Conservation (phyloP, 1,140 invertebrate genomes). For the Anthonomus grandis region DNA sequence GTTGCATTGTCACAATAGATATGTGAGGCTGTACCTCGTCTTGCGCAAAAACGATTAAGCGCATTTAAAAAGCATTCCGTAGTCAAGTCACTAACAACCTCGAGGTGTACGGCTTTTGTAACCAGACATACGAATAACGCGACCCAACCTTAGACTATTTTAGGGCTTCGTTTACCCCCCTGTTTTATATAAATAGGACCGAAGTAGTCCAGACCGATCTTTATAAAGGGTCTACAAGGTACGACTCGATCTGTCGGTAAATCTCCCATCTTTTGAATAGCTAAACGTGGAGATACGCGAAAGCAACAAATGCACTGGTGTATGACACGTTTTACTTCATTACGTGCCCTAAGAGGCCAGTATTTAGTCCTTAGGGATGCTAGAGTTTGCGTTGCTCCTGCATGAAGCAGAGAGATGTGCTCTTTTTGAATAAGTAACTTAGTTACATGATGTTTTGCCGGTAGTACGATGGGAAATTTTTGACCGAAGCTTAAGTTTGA, state of each 20-base stretch:
- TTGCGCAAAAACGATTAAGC: conserved; percentile 5
- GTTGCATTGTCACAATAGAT: conserved; percentile 26
- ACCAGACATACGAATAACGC: conserved; percentile 7
- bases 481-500: too few relatives aligned
- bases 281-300: too few relatives aligned
- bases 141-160: conserved; percentile 5
- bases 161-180: background rate
- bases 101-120: conserved; percentile 5
- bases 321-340: too few relatives aligned
- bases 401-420: too few relatives aligned
- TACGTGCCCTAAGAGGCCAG: too few relatives aligned
- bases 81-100: background rate
- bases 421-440: too few relatives aligned
- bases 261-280: background rate
- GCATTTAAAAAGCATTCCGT: background rate
- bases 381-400: too few relatives aligned
- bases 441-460: too few relatives aligned
- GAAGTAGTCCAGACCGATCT: background rate
- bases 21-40: conserved; percentile 2
- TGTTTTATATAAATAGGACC: conserved; percentile 6
- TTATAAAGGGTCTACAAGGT: background rate
- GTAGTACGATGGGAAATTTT: too few relatives aligned
- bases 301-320: too few relatives aligned
- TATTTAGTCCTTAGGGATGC: too few relatives aligned
- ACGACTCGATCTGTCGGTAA: background rate